Evolutionary conservation across 2,113 vertebrate genomes (phyloP), one percentile per base, ranked within the genome.

Genomic region (Balaeniceps rex): DNA sequence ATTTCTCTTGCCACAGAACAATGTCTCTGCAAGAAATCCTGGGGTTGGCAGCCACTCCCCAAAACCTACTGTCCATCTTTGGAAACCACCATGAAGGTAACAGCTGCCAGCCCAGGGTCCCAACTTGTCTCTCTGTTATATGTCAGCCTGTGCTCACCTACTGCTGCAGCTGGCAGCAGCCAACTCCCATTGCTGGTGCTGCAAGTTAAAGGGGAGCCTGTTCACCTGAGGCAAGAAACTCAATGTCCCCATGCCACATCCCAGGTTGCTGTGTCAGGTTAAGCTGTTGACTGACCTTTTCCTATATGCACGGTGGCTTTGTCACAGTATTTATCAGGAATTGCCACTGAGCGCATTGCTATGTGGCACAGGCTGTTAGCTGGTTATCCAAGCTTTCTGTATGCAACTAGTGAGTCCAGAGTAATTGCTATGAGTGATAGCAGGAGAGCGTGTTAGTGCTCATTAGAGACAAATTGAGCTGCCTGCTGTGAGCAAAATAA

Each of bases 401-500:
- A 9, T 58, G 93, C 86, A 65, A 23, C 28, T 40, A 13, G 51
- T 24, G 91, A 76, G 90, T 5, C 78, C 21, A 0, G 52, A 57
- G 38, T 60, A 69, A 93, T 54, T 69, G 71, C 79, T 58, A 14
- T 51, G 66, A 65, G 63, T 57, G 81, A 85, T 34, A 24, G 87
- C 94, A 94, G 90, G 70, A 82, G 91, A 82, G 65, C 3, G 0
- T 38, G 70, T 47, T n/a, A 31, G 19, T 28, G 82, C 90, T 96
- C 84, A 85, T 95, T 93, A 97, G 78, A 89, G 87, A 85, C 91
- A 93, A 93, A 95, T 49, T 85, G 95, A 11, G 25, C 89, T 85
- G 42, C 95, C 93, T 93, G 91, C 95, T 96, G 89, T 4, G 91
- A 94, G 84, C 13, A 9, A 87, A 95, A 93, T 93, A 95, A 92